A percentile compares a stretch with the other conserved stretches of the same genome.
These are phyloP conservation scores for Piezodorus guildinii DNA, from an alignment of 1,140 invertebrate species.

Conservation along the genomic window DNA sequence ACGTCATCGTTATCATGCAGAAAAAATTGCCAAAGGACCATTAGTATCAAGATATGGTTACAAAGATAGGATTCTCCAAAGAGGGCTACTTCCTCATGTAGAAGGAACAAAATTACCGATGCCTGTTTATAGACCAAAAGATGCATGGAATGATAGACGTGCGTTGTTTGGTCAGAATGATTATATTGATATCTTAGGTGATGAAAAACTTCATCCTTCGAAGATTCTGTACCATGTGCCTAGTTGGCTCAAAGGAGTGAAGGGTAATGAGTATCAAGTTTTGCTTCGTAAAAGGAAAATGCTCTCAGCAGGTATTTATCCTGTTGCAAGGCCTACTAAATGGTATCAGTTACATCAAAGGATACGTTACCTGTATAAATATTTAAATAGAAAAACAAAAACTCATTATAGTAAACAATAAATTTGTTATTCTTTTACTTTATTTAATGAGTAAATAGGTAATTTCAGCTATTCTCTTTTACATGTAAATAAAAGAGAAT, in stretches of 20 bases:
- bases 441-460: no score
- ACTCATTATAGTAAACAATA: constrained; percentile 36
- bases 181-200: constrained; percentile 88
- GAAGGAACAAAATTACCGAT: constrained; percentile 42
- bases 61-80: constrained; percentile 48
- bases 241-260: constrained; percentile 71
- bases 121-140: constrained; percentile 55
- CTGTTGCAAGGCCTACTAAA: constrained; percentile 53
- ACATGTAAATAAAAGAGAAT: no score
- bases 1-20: constrained; percentile 52
- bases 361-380: constrained; percentile 58
- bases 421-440: no score
- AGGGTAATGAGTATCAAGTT: constrained; percentile 75
- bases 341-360: constrained; percentile 62
- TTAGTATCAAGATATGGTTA: constrained; percentile 56
- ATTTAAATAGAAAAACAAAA: constrained; percentile 66
- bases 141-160: constrained; percentile 60
- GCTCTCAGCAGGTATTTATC: constrained; percentile 43
- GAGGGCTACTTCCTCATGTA: constrained; percentile 54
- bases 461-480: no score
- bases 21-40: constrained; percentile 47
- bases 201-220: constrained; percentile 65
- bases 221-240: constrained; percentile 74
- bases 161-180: constrained; percentile 91
- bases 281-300: constrained; percentile 63